Evolutionary conservation across 2,888 invertebrate species (phyloP).

Genomic region (Thecocarcelia acutangulata): DNA sequence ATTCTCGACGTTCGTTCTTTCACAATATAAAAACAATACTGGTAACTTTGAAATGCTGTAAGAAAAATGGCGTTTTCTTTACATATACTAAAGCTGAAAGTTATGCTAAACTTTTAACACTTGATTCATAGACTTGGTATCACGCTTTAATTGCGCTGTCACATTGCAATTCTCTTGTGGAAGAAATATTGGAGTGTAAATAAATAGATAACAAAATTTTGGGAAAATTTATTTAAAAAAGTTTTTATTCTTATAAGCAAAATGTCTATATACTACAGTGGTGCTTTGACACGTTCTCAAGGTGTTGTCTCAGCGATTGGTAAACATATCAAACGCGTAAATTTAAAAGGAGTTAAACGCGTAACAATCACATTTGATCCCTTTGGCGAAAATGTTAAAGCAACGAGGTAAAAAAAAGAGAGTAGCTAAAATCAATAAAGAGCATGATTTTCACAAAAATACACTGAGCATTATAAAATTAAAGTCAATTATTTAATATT

Average conservation of each 20-base stretch:
- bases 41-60: conserved; percentile 63
- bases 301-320: conserved; percentile 88
- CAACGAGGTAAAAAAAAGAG: conserved; percentile 82
- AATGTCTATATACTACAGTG: conserved; percentile 90
- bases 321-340: conserved; percentile 87
- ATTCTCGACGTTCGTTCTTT: conserved; percentile 74
- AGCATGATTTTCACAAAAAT: not conserved
- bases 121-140: conserved; percentile 26
- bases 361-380: conserved; percentile 92
- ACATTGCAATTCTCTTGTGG: conserved; percentile 36
- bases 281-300: conserved; percentile 85
- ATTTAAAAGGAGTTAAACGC: conserved; percentile 90
- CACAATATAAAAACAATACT: conserved; percentile 68
- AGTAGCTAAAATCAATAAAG: not conserved
- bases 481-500: not conserved
- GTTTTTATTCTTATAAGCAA: conserved; percentile 64
- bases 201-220: conserved; percentile 45
- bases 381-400: conserved; percentile 87
- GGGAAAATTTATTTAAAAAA: conserved; percentile 33
- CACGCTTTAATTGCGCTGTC: conserved; percentile 8
- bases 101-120: not conserved
- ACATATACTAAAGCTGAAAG: conserved; percentile 25
- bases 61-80: conserved; percentile 45
- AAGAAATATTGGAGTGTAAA: not conserved
- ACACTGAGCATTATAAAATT: not conserved